These are phyloP conservation scores for Omphaloscelis lunosa DNA, from an alignment of 2,888 invertebrate genomes.

Conservation along the genomic window DNA sequence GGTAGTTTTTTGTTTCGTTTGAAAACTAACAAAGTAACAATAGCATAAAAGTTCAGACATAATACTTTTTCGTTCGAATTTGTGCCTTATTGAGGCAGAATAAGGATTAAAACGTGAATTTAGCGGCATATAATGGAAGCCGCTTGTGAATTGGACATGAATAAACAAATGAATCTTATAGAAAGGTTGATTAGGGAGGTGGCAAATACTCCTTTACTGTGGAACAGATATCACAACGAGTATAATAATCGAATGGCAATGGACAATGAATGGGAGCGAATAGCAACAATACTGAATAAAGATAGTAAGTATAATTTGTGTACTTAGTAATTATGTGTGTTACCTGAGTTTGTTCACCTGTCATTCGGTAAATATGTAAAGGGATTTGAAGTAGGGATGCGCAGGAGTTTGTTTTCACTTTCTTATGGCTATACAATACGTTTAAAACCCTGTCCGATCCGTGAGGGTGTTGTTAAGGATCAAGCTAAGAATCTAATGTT, in stretches of 20 bases:
- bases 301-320: constrained; percentile 59
- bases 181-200: constrained; percentile 65
- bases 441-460: neutral
- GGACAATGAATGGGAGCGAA: constrained; percentile 60
- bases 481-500: too few relatives aligned
- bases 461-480: neutral
- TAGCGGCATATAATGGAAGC: neutral
- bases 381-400: neutral
- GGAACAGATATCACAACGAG: constrained; percentile 63
- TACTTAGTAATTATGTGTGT: too few relatives aligned
- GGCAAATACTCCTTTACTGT: constrained; percentile 61
- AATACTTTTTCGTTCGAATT: constrained; percentile 1
- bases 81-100: neutral
- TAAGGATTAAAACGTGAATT: neutral
- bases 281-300: constrained; percentile 50
- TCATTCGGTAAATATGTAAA: neutral
- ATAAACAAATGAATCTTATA: constrained; percentile 30
- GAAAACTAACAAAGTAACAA: constrained; percentile 18
- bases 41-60: neutral
- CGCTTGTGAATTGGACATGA: constrained; percentile 3
- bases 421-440: neutral
- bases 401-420: constrained; percentile 2
- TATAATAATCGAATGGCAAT: constrained; percentile 56
- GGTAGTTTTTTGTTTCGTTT: constrained; percentile 10
- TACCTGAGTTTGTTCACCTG: neutral